Percentiles rank a stretch among this genome's conserved stretches.
These are phyloP conservation scores for Plutomurus gul DNA, from an alignment of 1,140 invertebrate genomes.

Conservation along the genomic window DNA sequence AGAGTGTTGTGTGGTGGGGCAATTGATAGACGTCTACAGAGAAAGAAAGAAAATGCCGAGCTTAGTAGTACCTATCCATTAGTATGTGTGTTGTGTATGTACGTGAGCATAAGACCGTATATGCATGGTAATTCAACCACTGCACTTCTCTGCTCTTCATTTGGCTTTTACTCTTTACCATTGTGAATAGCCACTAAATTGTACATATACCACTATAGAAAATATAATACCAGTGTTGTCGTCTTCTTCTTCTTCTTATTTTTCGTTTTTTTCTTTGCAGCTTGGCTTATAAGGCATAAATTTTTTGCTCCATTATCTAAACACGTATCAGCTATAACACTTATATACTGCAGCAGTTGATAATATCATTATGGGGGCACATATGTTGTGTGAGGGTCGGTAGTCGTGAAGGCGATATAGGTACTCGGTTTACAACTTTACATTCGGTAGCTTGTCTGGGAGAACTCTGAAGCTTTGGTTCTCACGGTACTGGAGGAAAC, in stretches of 20 bases:
- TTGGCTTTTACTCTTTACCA: conserved; percentile 1
- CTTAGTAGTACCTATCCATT: neutral
- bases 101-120: neutral
- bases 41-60: neutral
- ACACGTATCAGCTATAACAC: neutral
- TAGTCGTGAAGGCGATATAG: neutral
- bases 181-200: too few species aligned
- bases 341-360: too few species aligned
- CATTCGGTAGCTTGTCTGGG: conserved; percentile 48
- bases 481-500: conserved; percentile 45
- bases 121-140: too few species aligned
- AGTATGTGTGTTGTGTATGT: neutral
- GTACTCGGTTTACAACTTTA: conserved; percentile 6
- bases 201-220: too few species aligned
- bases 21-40: neutral
- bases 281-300: neutral
- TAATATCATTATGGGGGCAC: neutral
- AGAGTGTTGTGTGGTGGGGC: too few species aligned
- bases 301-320: neutral
- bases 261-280: too few species aligned
- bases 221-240: neutral
- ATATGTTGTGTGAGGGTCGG: conserved; percentile 25
- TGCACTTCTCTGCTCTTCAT: neutral
- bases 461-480: conserved; percentile 48
- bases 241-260: neutral